A percentile compares a stretch with the other conserved stretches of the same genome.
Conservation (phyloP, 2,113 vertebrate species). For the Pygathrix nemaeus region DNA sequence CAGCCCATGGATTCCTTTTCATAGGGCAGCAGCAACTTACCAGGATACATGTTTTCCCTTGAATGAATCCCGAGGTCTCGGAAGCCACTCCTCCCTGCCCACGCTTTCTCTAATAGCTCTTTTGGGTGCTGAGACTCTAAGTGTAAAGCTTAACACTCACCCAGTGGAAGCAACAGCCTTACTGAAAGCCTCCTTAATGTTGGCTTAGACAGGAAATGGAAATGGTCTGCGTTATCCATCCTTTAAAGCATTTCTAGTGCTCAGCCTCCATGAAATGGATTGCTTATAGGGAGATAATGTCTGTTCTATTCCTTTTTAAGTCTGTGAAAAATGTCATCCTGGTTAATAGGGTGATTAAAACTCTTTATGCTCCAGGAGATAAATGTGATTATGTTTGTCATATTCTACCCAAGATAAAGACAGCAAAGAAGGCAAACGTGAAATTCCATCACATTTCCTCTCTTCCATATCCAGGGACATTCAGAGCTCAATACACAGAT, state of each 20-base stretch:
- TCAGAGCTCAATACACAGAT: slow-evolving; percentile 78
- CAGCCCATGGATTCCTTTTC: not conserved
- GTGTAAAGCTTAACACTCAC: slow-evolving; percentile 28
- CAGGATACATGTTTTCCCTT: not conserved
- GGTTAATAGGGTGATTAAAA: slow-evolving; percentile 83
- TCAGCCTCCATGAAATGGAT: slow-evolving; percentile 78
- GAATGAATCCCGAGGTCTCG: not conserved
- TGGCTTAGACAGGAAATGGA: slow-evolving; percentile 61
- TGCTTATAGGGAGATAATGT: slow-evolving; percentile 75
- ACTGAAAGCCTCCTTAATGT: slow-evolving; percentile 50
- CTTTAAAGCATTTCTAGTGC: slow-evolving; percentile 60
- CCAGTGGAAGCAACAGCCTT: not conserved
- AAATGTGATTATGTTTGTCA: slow-evolving; percentile 82
- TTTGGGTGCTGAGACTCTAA: slow-evolving; percentile 24
- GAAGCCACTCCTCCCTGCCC: not conserved
- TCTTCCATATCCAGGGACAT: slow-evolving; percentile 71
- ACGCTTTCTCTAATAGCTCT: slow-evolving; percentile 3
- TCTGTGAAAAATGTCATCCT: slow-evolving; percentile 82
- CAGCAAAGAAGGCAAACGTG: slow-evolving; percentile 78
- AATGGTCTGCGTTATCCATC: slow-evolving; percentile 43
- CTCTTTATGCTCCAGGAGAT: slow-evolving; percentile 79
- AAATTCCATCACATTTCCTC: slow-evolving; percentile 76
- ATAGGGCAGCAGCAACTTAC: not conserved
- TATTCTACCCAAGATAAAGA: slow-evolving; percentile 75
- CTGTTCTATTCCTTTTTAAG: slow-evolving; percentile 79